A percentile compares a stretch with the other conserved stretches of the same genome.
Evolutionary conservation across 2,888 invertebrate species (phyloP).

Genomic region (Nycteola revayana): DNA sequence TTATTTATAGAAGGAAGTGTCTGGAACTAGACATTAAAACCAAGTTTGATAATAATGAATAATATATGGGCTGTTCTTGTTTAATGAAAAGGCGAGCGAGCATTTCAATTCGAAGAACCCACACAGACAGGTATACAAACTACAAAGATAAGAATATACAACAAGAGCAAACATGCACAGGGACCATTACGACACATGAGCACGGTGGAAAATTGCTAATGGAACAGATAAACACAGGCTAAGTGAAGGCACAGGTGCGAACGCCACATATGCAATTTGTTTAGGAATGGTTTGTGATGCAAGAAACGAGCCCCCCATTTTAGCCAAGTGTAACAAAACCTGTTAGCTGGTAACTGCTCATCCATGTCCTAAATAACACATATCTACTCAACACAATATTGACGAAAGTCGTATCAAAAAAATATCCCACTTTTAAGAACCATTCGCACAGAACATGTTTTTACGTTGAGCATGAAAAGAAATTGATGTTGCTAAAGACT

Average conservation of each 20-base stretch:
- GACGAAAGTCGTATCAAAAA: constrained; percentile 18
- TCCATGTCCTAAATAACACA: constrained; percentile 18
- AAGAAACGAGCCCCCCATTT: constrained; percentile 21
- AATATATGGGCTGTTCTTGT: too few species aligned
- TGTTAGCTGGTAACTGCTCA: constrained; percentile 14
- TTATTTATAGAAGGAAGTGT: too few species aligned
- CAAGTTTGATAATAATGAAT: too few species aligned
- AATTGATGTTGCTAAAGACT: not conserved
- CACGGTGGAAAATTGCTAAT: constrained; percentile 28
- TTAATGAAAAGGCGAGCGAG: too few species aligned
- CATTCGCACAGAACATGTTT: constrained; percentile 11
- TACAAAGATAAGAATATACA: constrained; percentile 17
- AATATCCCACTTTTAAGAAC: constrained; percentile 22
- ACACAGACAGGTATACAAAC: constrained; percentile 7
- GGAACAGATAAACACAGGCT: constrained; percentile 29
- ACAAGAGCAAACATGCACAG: constrained; percentile 23
- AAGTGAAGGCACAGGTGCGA: constrained; percentile 28
- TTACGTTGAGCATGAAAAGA: constrained; percentile 5
- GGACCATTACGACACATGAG: constrained; percentile 23
- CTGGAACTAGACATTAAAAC: too few species aligned
- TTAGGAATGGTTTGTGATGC: constrained; percentile 23
- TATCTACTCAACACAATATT: constrained; percentile 4
- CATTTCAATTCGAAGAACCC: too few species aligned
- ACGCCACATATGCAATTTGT: constrained; percentile 19
- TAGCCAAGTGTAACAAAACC: constrained; percentile 27